Percentiles rank a stretch among this genome's conserved stretches.
These are phyloP conservation scores for Chrysemys picta DNA, from an alignment of 2,113 vertebrate species.

Conservation along the genomic window DNA sequence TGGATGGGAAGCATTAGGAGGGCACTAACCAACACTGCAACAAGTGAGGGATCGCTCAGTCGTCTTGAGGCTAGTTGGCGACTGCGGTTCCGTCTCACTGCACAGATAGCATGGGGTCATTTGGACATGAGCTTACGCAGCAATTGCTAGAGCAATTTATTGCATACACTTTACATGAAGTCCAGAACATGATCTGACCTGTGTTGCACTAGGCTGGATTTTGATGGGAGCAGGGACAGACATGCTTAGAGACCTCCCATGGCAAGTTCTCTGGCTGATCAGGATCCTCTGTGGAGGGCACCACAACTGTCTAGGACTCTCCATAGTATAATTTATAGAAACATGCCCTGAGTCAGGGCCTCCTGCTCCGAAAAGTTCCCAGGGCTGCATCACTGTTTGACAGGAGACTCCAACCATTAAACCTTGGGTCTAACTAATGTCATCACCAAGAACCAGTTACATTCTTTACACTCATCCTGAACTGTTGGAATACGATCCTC, in stretches of 20 bases:
- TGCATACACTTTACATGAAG: too few species aligned
- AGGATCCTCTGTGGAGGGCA: neutral
- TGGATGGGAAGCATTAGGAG: neutral
- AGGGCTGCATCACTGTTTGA: conserved; percentile 11
- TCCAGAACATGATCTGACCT: neutral
- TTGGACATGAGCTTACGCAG: conserved; percentile 40
- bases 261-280: neutral
- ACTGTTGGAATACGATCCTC: neutral
- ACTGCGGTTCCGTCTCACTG: neutral
- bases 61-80: neutral
- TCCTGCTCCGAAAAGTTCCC: neutral
- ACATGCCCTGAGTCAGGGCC: neutral
- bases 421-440: accelerated
- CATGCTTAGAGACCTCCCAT: conserved; percentile 18
- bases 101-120: neutral
- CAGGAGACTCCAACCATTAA: neutral
- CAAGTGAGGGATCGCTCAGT: neutral
- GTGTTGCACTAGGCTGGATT: conserved; percentile 18
- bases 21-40: neutral
- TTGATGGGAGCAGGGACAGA: conserved; percentile 6
- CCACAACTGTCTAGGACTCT: neutral
- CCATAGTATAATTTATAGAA: neutral
- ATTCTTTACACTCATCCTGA: neutral
- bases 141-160: conserved; percentile 11
- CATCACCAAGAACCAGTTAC: neutral